Base-by-base conservation (phyloP, 2,888 invertebrate species). In the Ctenicera cuprea region DNA sequence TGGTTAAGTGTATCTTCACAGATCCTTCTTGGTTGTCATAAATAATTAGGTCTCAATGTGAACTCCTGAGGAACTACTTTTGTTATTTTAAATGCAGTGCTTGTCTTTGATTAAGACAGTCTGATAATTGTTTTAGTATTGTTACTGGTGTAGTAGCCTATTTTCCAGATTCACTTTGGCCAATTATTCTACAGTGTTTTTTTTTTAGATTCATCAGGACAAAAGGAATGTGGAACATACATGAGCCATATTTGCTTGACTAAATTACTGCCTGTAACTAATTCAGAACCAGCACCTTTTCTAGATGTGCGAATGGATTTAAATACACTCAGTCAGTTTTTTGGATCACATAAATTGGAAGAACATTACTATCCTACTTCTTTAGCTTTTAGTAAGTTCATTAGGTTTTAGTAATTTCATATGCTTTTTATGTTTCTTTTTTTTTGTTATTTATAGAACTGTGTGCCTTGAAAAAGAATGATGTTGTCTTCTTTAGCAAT, bases 311-410 rank as follows among this genome's bases (percentile, higher is more conserved):
- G 89, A 3, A 85, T 94, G 1, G 87, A 90, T 72, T 86, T 89
- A 0, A 84, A 87, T 50, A 89, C 91, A 0, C 86, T 94, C 0
- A 85, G 88, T 3, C 90, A 90, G 0, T 94, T 92, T 84, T 88
- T 89, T 38, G 91, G 92, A 14, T 88, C 92, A 43, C 91, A 92
- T 26, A 87, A 93, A 3, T 90, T 94, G 0, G 96, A 97, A 82
- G 95, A 95, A 82, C 93, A 96, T 83, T 95, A 94, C 85, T 95
- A 92, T 84, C 96, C 97, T 0, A 93, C 94, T 76, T 93, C 97
- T 0, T 85, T 96, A 75, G 92, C 93, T 61, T 94, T 96, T 83
- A 91, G 94, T 95, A 86, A 89, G 90, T 88, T 65, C 11, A 11
- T 7, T 8, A 48, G 1, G 0, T 9, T 48, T 16, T 48, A 16